Conservation (phyloP, 2,888 invertebrate species). For the Dicyrtomina minuta region DNA sequence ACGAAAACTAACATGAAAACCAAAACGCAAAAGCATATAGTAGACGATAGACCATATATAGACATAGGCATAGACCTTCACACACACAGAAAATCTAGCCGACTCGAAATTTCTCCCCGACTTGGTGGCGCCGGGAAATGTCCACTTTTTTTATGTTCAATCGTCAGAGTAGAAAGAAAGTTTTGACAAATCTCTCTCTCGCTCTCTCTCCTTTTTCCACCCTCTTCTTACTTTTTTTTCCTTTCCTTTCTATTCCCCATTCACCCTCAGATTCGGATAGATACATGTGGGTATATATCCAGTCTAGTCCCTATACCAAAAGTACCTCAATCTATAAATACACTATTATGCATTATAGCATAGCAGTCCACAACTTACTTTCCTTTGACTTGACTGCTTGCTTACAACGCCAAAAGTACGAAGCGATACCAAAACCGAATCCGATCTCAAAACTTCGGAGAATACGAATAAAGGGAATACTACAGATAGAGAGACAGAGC, state of each 20-base stretch:
- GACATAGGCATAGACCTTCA: too few relatives aligned
- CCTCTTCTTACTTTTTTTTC: conserved; percentile 29
- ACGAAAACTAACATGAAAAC: too few relatives aligned
- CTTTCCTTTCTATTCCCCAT: conserved; percentile 18
- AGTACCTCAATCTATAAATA: neutral
- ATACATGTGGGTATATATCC: neutral
- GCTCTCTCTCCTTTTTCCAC: conserved; percentile 33
- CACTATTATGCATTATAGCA: neutral
- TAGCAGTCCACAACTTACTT: neutral
- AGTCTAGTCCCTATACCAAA: neutral
- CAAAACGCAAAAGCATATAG: too few relatives aligned
- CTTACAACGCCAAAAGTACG: too few relatives aligned
- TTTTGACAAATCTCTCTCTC: conserved; percentile 51
- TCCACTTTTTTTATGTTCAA: conserved; percentile 50
- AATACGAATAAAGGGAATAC: too few relatives aligned
- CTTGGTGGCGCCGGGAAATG: conserved; percentile 53
- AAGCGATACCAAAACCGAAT: too few relatives aligned
- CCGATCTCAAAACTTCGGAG: too few relatives aligned
- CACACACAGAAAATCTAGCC: conserved; percentile 34
- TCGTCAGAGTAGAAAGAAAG: conserved; percentile 47
- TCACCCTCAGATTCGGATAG: neutral
- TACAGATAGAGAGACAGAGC: too few relatives aligned
- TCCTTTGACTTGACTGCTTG: too few relatives aligned
- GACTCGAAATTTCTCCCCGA: conserved; percentile 40
- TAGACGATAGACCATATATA: too few relatives aligned